Base-by-base conservation (phyloP, 2,797 vertebrate genomes). In the Falco berigora region DNA sequence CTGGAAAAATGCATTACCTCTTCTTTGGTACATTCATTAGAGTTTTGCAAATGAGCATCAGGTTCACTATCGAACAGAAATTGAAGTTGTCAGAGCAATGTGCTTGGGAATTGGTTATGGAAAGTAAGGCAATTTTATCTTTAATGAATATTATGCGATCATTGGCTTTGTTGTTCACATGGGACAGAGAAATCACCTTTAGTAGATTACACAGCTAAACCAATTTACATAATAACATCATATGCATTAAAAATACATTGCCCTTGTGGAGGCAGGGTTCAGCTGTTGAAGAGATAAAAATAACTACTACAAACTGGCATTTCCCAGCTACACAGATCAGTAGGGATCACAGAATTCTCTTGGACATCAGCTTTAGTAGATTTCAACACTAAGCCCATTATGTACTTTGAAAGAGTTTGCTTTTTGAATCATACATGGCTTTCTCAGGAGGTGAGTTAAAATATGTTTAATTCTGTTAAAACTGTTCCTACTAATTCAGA, bases 161-260 rank as follows among this genome's bases (percentile, higher is more conserved):
- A 96, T 96, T 96, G 90, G 92, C 89, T 97, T 96, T 97, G 96
- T 95, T 84, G 93, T 95, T 94, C 93, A 90, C 88, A 81, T 61
- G 87, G 93, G 95, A 91, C 68, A 85, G 76, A 95, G 84, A 96
- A 97, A 97, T 93, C 94, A 96, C 96, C 96, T 97, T 96, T 97
- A 96, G 94, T 62, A 95, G 96, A 96, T 96, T 97, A 96, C 89
- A 93, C 86, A 91, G 82, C 90, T 95, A 96, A 97, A 89, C 91
- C 95, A 96, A 97, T 97, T 97, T 97, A 91, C 96, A 96, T 97
- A 97, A 96, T 95, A 96, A 94, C 92, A 94, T 88, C 94, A 93
- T 91, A 93, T 80, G 67, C 89, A 94, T 97, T 97, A 97, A 97
- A 97, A 97, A 96, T 95, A 92, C 90, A 93, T 93, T 96, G 96